phyloP scores from a whole-genome alignment of 2,113 vertebrate genomes.

The Gopherus evgoodei region DNA sequence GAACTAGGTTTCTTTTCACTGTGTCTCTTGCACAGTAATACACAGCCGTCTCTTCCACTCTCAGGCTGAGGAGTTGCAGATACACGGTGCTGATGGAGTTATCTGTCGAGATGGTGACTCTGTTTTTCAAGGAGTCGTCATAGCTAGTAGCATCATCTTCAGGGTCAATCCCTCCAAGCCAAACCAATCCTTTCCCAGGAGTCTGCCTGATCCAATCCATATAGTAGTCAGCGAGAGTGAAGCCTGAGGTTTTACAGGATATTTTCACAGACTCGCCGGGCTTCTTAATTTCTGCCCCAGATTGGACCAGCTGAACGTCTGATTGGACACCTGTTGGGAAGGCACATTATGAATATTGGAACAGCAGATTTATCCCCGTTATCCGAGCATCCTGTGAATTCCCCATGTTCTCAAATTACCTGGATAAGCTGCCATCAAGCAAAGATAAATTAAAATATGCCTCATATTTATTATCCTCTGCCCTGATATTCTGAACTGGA shows the following conservation, averaged over 20 bases:
- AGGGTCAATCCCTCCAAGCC: accelerated
- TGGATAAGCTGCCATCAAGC: neutral
- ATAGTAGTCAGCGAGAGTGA: neutral
- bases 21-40: neutral
- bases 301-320: neutral
- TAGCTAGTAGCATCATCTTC: neutral
- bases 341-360: neutral
- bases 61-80: conserved; percentile 37
- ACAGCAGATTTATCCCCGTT: neutral
- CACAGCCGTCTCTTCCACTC: conserved; percentile 39
- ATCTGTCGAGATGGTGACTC: conserved; percentile 34
- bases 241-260: neutral
- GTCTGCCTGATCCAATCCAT: neutral
- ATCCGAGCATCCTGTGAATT: neutral
- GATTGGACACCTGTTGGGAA: neutral
- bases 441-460: neutral
- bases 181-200: neutral
- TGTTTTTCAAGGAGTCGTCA: neutral
- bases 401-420: neutral
- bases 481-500: neutral
- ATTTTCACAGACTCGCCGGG: neutral
- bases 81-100: conserved; percentile 24
- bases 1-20: neutral
- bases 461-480: neutral
- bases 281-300: neutral